Conservation (phyloP, 2,113 vertebrate species). For the Chroicocephalus ridibundus region DNA sequence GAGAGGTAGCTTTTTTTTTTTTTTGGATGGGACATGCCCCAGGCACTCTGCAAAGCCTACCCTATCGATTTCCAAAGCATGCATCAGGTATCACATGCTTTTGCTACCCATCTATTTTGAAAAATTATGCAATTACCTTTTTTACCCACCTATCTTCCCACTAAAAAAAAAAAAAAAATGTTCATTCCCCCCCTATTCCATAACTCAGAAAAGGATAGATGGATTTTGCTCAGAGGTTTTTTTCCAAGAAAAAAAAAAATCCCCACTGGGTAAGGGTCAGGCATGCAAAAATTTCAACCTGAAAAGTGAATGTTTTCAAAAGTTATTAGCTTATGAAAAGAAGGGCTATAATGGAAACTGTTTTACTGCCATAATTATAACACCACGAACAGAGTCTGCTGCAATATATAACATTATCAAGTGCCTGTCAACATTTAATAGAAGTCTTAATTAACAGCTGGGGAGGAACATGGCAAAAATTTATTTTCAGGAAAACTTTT, state of each 20-base stretch:
- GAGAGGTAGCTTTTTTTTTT: background rate
- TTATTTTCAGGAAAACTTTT: conserved; percentile 29
- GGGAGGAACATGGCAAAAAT: background rate
- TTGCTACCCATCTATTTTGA: background rate
- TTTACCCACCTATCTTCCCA: background rate
- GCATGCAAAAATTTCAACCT: background rate
- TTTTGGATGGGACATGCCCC: background rate
- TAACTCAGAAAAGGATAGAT: background rate
- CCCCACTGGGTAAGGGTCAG: background rate
- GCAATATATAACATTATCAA: conserved; percentile 45
- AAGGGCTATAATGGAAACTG: conserved; percentile 46
- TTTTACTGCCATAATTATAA: conserved; percentile 60
- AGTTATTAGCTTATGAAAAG: conserved; percentile 59
- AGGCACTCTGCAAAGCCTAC: background rate
- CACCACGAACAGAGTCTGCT: conserved; percentile 32
- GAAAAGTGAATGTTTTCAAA: conserved; percentile 41
- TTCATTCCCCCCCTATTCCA: background rate
- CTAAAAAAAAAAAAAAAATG: background rate
- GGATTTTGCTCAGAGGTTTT: background rate
- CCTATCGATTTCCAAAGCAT: background rate
- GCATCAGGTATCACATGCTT: background rate
- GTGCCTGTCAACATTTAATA: conserved; percentile 52
- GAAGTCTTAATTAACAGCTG: conserved; percentile 61
- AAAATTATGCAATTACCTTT: background rate
- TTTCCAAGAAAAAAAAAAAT: background rate